Base-by-base conservation (phyloP, 2,888 invertebrate species). In the Apodemia duryi region DNA sequence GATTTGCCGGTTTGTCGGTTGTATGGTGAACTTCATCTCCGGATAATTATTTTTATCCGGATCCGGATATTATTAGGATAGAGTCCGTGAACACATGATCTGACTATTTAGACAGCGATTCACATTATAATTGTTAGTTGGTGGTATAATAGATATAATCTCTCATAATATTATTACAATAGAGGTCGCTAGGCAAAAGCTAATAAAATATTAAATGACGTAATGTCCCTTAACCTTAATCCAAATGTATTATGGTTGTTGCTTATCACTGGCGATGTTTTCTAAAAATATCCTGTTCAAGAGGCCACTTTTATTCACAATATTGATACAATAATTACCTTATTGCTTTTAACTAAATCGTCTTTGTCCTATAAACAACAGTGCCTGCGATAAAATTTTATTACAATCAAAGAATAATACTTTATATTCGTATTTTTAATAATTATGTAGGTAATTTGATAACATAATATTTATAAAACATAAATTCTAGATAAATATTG, bases 401-500 rank as follows among this genome's bases (percentile, higher is more conserved):
- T 60, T 32, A 60, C 32, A 60, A 60, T 60, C 60, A 60, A 60
- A 60, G 32, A 60, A 60, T 60, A 60, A 35, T 60, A 60, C 32
- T 11, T 60, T 60, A 60, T 60, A 35, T 60, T 60, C 60, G 60
- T 35, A 32, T 60, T 60, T 60, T 60, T 60, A 29, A 60, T 60
- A 60, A 60, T 60, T 60, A 60, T 35, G 57, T 60, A 60, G 32
- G 13, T 35, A 60, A 29, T 29, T 32, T 60, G 64, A 61, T 65
- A 65, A 51, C 61, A 51, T 29, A 21, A 35, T 64, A 72, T 81
- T 78, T 77, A 77, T 81, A 77, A 81, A 85, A 85, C 81, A 81
- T 76, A 85, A 84, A 82, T 83, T 76, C 75, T 79, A 82, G 88
- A 89, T 88, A 89, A 88, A 84, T 86, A 82, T 79, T 80, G 74